Evolutionary conservation across 2,797 vertebrate genomes (phyloP).

Genomic region (Poecilia wingei): DNA sequence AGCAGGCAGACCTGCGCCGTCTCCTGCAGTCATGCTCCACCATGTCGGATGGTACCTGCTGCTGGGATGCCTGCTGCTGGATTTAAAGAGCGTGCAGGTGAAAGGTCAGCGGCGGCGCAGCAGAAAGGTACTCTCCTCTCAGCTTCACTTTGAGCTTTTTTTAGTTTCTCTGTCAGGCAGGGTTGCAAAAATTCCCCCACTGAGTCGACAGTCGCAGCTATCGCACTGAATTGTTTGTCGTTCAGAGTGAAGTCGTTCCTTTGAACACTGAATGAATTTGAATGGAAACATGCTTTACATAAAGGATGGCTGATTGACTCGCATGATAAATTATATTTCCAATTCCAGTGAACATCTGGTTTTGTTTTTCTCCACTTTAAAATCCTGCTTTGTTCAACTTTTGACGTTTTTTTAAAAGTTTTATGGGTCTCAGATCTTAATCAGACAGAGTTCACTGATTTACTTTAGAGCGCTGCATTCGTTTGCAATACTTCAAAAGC

Average conservation of each 20-base stretch:
- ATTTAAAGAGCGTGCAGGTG: conserved; percentile 56
- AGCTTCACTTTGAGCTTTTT: neutral
- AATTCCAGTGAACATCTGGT: neutral
- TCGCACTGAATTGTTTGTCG: neutral
- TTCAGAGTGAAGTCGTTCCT: neutral
- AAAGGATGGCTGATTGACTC: neutral
- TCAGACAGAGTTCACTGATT: neutral
- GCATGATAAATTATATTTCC: neutral
- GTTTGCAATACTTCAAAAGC: neutral
- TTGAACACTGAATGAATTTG: neutral
- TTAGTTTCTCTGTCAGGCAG: too few species aligned
- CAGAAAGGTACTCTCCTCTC: conserved; percentile 62
- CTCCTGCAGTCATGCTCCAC: conserved; percentile 69
- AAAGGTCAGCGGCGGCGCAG: conserved; percentile 48
- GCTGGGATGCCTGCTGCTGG: conserved; percentile 71
- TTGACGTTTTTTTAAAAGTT: neutral
- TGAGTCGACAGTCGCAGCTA: neutral
- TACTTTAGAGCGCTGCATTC: neutral
- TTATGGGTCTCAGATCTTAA: neutral
- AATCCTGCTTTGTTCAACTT: neutral
- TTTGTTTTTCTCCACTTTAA: neutral
- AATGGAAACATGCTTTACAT: neutral
- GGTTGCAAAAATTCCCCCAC: neutral
- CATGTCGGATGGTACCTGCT: conserved; percentile 64
- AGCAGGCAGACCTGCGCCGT: conserved; percentile 43